These are phyloP conservation scores for Mallotus villosus DNA, from an alignment of 2,797 vertebrate genomes.

Conservation along the genomic window DNA sequence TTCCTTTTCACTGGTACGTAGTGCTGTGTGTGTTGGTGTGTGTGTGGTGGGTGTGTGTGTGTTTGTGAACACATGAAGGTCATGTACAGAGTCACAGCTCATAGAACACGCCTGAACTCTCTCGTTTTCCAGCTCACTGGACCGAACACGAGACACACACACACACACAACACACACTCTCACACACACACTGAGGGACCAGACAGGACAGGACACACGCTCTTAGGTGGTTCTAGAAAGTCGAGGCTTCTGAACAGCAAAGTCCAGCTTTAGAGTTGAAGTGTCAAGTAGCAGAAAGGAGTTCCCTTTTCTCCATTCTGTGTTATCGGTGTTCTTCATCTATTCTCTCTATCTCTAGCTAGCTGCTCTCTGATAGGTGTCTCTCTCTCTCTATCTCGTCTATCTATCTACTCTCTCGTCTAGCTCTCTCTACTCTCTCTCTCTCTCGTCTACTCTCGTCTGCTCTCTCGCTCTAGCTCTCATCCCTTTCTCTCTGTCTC, in stretches of 20 bases:
- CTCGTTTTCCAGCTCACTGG: neutral
- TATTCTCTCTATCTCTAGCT: neutral
- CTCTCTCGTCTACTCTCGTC: too few species aligned
- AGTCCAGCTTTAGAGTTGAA: too few species aligned
- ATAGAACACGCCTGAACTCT: neutral
- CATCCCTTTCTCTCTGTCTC: neutral
- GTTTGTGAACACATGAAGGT: neutral
- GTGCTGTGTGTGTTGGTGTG: neutral
- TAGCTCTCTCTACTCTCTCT: neutral
- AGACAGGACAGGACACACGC: neutral
- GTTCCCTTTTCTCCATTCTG: too few species aligned
- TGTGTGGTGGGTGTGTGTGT: too few species aligned
- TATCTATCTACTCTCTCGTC: too few species aligned
- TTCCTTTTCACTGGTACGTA: conserved; percentile 90
- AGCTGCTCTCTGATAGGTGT: too few species aligned
- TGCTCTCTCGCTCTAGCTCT: neutral
- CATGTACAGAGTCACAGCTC: neutral
- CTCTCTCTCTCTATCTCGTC: too few species aligned
- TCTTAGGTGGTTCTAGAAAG: neutral
- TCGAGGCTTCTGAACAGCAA: too few species aligned
- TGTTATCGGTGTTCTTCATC: too few species aligned
- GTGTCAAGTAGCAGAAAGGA: too few species aligned
- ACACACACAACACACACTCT: neutral
- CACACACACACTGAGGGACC: neutral
- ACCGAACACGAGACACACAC: neutral